Evolutionary conservation across 2,797 vertebrate species (phyloP).

Genomic region (Mionectes olivaceus): DNA sequence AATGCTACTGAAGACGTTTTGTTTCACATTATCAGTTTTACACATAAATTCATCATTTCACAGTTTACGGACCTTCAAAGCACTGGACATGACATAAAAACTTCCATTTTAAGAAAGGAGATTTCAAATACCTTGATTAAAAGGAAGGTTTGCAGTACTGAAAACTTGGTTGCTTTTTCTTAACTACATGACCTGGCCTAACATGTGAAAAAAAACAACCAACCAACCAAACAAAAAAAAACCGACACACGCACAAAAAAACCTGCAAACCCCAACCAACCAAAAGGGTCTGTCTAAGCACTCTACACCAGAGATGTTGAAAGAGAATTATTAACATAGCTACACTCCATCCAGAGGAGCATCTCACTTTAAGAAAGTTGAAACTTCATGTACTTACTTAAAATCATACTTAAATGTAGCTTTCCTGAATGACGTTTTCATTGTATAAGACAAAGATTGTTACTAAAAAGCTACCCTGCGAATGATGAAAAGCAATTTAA

Average conservation of each 20-base stretch:
- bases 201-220: not conserved
- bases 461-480: not conserved
- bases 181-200: not conserved
- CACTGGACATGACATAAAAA: not conserved
- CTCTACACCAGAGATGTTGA: not conserved
- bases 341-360: not conserved
- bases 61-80: not conserved
- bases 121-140: not conserved
- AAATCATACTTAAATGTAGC: not conserved
- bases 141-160: not conserved
- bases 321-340: not conserved
- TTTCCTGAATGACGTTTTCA: not conserved
- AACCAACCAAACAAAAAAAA: not conserved
- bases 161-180: not conserved
- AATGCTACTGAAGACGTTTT: slow-evolving; percentile 3
- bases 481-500: not conserved
- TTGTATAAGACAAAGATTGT: not conserved
- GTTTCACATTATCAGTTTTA: not conserved
- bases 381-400: not conserved
- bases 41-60: not conserved
- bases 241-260: not conserved
- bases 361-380: not conserved
- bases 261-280: not conserved
- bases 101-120: not conserved
- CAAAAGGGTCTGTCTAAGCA: not conserved